A percentile compares a stretch with the other conserved stretches of the same genome.
These are phyloP conservation scores for Myotis daubentonii DNA, from an alignment of 2,797 vertebrate species.

Conservation along the genomic window DNA sequence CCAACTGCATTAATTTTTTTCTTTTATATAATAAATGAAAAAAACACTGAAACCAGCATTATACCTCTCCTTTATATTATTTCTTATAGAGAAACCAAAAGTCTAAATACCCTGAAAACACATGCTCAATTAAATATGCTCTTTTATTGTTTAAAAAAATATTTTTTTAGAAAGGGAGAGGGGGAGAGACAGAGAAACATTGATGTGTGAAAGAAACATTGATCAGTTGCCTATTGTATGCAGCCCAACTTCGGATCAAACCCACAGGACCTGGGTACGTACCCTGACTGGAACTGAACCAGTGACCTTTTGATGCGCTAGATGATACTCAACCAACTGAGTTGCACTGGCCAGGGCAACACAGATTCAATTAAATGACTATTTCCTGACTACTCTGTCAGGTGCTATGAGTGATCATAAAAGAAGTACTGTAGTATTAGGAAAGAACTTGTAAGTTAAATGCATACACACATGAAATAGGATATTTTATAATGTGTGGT, in stretches of 20 bases:
- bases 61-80: conserved; percentile 73
- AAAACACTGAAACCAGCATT: conserved; percentile 77
- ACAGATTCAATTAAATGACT: conserved; percentile 30
- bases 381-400: conserved; percentile 34
- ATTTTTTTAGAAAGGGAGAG: no score
- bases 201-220: not conserved
- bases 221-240: not conserved
- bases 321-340: not conserved
- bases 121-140: not conserved
- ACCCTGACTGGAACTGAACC: no score
- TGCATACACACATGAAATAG: not conserved
- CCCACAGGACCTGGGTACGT: no score
- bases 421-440: not conserved
- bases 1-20: conserved; percentile 91
- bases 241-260: no score
- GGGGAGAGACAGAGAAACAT: not conserved
- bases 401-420: not conserved
- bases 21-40: conserved; percentile 95
- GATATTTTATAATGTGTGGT: not conserved
- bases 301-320: not conserved
- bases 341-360: not conserved
- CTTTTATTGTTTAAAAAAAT: not conserved
- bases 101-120: conserved; percentile 4
- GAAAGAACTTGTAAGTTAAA: conserved; percentile 19
- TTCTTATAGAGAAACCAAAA: conserved; percentile 35